Conservation (phyloP, 2,797 vertebrate species). For the Pelobates cultripes region DNA sequence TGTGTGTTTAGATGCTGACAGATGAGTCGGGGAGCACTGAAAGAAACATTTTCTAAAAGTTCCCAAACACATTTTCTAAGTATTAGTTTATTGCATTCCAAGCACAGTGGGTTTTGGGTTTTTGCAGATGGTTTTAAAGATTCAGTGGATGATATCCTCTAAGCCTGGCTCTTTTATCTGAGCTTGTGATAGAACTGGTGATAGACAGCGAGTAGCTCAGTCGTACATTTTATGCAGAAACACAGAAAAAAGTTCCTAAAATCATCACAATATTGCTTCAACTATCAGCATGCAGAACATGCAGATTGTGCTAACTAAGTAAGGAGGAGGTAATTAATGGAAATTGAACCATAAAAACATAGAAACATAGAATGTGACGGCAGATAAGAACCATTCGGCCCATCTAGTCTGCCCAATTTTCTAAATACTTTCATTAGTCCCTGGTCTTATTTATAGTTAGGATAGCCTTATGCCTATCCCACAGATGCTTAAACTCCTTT, state of each 20-base stretch:
- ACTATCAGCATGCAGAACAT: no score
- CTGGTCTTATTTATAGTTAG: no score
- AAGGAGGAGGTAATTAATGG: no score
- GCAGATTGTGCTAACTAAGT: no score
- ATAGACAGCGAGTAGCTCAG: constrained; percentile 14
- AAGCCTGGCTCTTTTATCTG: constrained; percentile 39
- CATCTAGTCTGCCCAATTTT: no score
- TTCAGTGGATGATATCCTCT: constrained; percentile 38
- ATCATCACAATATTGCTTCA: neutral
- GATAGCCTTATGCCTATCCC: no score
- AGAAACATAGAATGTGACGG: no score
- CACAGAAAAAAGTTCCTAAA: neutral
- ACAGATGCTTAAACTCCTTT: no score
- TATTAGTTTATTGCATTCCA: constrained; percentile 45
- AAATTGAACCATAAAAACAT: no score
- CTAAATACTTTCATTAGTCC: no score
- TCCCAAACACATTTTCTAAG: constrained; percentile 50
- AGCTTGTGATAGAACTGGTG: constrained; percentile 2
- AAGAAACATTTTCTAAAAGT: constrained; percentile 52
- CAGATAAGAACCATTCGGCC: no score
- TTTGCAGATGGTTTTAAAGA: constrained; percentile 28
- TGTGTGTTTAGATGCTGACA: constrained; percentile 53
- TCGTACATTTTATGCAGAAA: neutral
- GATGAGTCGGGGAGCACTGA: constrained; percentile 35
- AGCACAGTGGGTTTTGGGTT: constrained; percentile 35